These are phyloP conservation scores for Oreochromis spilurus DNA, from an alignment of 2,113 vertebrate genomes.

Conservation along the genomic window DNA sequence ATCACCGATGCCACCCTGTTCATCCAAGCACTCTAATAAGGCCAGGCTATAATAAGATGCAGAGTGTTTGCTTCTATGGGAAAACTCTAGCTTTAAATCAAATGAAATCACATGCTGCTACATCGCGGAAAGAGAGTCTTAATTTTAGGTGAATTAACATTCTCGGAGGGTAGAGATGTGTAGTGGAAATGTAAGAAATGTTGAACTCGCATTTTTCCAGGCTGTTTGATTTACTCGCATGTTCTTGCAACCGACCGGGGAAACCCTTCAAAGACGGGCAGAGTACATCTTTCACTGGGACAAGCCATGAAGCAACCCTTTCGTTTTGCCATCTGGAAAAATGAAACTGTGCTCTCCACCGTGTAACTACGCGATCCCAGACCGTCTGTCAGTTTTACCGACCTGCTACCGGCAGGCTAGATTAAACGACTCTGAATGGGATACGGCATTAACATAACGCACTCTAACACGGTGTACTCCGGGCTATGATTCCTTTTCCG, in stretches of 20 bases:
- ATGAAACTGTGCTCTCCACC: constrained; percentile 44
- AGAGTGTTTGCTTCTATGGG: neutral
- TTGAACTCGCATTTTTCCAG: neutral
- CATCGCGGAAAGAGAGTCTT: neutral
- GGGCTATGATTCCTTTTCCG: neutral
- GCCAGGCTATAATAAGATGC: neutral
- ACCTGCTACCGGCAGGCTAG: constrained; percentile 22
- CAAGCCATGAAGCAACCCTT: constrained; percentile 38
- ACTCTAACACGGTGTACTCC: neutral
- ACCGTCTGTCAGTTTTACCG: constrained; percentile 55
- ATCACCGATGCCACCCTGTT: neutral
- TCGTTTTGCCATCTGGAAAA: constrained; percentile 52
- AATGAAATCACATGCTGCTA: neutral
- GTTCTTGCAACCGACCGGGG: neutral
- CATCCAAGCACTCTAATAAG: neutral
- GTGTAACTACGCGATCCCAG: constrained; percentile 47
- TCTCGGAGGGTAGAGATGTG: neutral
- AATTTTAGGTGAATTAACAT: neutral
- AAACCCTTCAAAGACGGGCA: constrained; percentile 33
- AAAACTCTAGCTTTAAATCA: neutral
- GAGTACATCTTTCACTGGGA: constrained; percentile 42
- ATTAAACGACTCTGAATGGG: constrained; percentile 17
- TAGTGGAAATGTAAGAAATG: neutral
- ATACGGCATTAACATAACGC: constrained; percentile 16
- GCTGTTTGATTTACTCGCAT: neutral